A percentile compares a stretch with the other conserved stretches of the same genome.
phyloP scores from a whole-genome alignment of 2,888 invertebrate genomes.

The Panorpa germanica region DNA sequence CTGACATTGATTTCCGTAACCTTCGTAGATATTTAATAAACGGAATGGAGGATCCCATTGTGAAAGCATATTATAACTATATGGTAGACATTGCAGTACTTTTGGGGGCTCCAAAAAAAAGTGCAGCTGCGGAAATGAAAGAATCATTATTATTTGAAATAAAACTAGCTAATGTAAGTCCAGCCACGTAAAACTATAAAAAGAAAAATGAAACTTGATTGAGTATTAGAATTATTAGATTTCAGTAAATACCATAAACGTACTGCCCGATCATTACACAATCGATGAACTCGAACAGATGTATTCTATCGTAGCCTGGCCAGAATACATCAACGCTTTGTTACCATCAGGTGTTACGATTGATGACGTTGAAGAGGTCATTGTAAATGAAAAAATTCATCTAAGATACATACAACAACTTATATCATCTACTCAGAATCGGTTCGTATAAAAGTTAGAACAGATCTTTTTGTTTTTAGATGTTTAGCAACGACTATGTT shows the following conservation, averaged over 20 bases:
- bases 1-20: too few relatives aligned
- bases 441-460: slow-evolving; percentile 18
- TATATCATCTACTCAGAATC: slow-evolving; percentile 33
- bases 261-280: slow-evolving; percentile 79
- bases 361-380: slow-evolving; percentile 50
- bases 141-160: slow-evolving; percentile 80
- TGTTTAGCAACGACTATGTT: too few relatives aligned
- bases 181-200: too few relatives aligned
- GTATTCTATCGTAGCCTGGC: slow-evolving; percentile 38
- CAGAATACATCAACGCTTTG: slow-evolving; percentile 72
- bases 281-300: slow-evolving; percentile 53
- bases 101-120: slow-evolving; percentile 55
- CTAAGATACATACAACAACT: slow-evolving; percentile 49
- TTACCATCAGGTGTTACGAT: slow-evolving; percentile 44
- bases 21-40: slow-evolving; percentile 74
- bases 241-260: slow-evolving; percentile 69
- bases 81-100: slow-evolving; percentile 76
- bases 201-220: too few relatives aligned
- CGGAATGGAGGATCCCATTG: slow-evolving; percentile 63
- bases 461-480: too few relatives aligned
- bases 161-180: slow-evolving; percentile 72
- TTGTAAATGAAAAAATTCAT: slow-evolving; percentile 72
- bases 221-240: slow-evolving; percentile 31
- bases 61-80: slow-evolving; percentile 70
- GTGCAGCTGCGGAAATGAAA: slow-evolving; percentile 50